Evolutionary conservation across 1,140 invertebrate genomes (phyloP), one percentile per base, ranked within the genome.

Genomic region (Nephila pilipes): DNA sequence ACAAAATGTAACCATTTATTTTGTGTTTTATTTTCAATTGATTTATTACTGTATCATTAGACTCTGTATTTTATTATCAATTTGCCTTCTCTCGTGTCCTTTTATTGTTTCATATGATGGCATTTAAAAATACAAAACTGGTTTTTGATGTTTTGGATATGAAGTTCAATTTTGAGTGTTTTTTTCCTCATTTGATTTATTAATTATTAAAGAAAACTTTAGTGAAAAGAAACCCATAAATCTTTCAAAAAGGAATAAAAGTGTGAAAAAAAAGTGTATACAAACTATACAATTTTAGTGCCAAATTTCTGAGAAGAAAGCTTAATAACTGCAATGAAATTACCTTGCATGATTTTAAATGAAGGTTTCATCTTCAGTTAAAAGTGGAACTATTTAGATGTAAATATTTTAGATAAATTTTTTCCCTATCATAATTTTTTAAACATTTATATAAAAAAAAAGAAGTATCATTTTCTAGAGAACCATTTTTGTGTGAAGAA

Each of bases 81-180:
- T 75, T 29, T 32, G 57, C 57, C 5, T 20, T 69, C 14, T 75
- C 12, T 75, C 14, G 1, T 75, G 18, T 75, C 29, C 29, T 18
- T 29, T 75, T 18, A 32, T 5, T 32, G 65, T 75, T 75, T 75
- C 29, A 32, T 32, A 75, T 2, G 10, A 32, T 75, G 18, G 65
- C 29, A 75, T 75, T 32, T 75, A 36, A 75, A 75, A 75, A 75
- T 75, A 75, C 65, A 75, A 75, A 75, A 75, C 65, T 75, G 65
- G 65, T 75, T 75, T 46, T 18, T 69, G 16, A 69, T 36, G 65
- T 29, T 16, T 18, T 75, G 12, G 29, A 32, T 36, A 18, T 32
- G 32, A 32, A 75, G 65, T 32, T 75, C 16, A 29, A n/a, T 29
- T 36, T 75, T 75, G 32, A 16, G 3, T 75, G 14, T 3, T 3